Evolutionary conservation across 2,113 vertebrate genomes (phyloP), one percentile per base, ranked within the genome.

Genomic region (Alectura lathami): DNA sequence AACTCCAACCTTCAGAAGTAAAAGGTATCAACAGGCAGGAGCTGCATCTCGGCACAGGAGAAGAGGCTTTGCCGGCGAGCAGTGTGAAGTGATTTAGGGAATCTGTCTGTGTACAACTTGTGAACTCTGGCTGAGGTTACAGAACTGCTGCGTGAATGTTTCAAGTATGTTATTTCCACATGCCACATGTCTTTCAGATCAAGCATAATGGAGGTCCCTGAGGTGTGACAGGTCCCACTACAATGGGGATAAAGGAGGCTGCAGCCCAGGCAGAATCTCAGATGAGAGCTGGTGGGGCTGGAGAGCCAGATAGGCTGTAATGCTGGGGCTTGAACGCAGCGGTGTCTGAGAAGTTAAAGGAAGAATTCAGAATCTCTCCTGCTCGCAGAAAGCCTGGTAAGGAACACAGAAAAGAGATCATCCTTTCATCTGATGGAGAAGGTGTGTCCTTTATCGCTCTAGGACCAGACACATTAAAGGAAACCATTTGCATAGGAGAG

Each of bases 51-150:
- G 53, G 91, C 66, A 36, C 36, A 24, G 86, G 63, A 68, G 78
- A 87, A 60, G 84, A 38, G 70, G 78, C 70, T 85, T 72, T 89
- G 57, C 82, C 68, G 84, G 34, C 54, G 53, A 85, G 15, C 51
- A 32, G 74, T 13, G 34, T 18, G 69, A 3, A 72, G 89, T 84
- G 89, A 92, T 91, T 75, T 51, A 93, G 84, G 84, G 74, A 84
- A 82, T 85, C 86, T 94, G 13, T 73, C 91, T 72, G 6, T 27
- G 34, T 92, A 67, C 94, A 72, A 18, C 89, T 57, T 40, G 53
- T 88, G 96, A 96, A 89, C 96, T 76, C 91, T 64, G 82, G 66
- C 82, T 76, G 73, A 93, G 96, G 87, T 89, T 94, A 87, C 2
- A 0, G 87, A 94, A 68, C 89, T 93, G 74, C 91, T 68, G 63